phyloP scores from a whole-genome alignment of 2,888 invertebrate genomes.

The Teleogryllus oceanicus region DNA sequence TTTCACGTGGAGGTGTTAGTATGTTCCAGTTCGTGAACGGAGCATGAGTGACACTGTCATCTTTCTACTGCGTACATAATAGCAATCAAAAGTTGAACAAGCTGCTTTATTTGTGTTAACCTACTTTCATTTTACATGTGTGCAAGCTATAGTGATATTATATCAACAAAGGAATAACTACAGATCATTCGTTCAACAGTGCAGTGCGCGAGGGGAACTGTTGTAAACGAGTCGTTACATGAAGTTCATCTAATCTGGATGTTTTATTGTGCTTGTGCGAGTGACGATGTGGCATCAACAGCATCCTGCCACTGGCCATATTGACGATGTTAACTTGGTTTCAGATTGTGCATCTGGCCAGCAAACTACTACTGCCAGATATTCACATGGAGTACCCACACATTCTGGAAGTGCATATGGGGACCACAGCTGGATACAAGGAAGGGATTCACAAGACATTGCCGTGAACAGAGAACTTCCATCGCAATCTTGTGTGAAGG shows the following conservation, averaged over 20 bases:
- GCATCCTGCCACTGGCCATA: constrained; percentile 27
- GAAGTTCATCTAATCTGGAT: constrained; percentile 7
- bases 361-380: constrained; percentile 26
- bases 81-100: background rate
- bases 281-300: constrained; percentile 35
- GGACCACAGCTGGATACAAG: constrained; percentile 28
- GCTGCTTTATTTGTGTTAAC: background rate
- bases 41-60: background rate
- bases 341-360: constrained; percentile 34
- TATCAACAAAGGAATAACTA: background rate
- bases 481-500: constrained; percentile 34
- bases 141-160: background rate
- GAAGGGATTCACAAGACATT: constrained; percentile 26
- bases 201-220: background rate
- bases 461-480: constrained; percentile 28
- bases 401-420: constrained; percentile 18
- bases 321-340: constrained; percentile 36
- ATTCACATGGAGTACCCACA: constrained; percentile 32
- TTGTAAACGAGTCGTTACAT: background rate
- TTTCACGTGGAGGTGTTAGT: constrained; percentile 6
- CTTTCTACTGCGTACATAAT: background rate
- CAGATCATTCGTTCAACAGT: background rate
- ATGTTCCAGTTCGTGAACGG: background rate
- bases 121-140: constrained; percentile 22
- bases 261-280: background rate